Base-by-base conservation (phyloP, 37 sponge, comb jelly and placozoan genomes). In the Axinella damicornis region DNA sequence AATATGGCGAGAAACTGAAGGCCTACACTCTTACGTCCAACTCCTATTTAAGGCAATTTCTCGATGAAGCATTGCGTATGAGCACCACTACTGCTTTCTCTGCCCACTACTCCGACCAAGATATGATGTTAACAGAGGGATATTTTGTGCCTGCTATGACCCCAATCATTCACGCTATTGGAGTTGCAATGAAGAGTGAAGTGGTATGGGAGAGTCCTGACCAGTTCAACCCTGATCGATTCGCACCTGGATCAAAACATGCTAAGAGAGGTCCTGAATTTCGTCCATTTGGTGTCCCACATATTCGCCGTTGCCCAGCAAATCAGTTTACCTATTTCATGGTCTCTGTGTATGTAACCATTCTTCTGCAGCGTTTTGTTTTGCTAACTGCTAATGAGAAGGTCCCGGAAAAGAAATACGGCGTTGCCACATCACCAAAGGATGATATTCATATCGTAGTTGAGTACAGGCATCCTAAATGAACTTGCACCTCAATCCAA, bases 81-180 rank as follows among this genome's bases (percentile, higher is more conserved):
- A 81, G 71, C 38, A 39, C 70, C 15, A 69, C 71, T 22, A 36
- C 53, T 53, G 1, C 33, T 30, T 81, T 81, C 41, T 53, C 70
- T 56, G 82, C 71, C 21, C 71, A 81, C 58, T 69, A 32, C 52
- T 55, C 36, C 6, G 59, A 81, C 52, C 9, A 81, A 41, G 82
- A 81, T 30, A 28, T 65, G 30, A 37, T 53, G 22, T 28, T 62
- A 25, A 38, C 74, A 9, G 76, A 37, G 38, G 85, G 68, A 24
- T 84, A 84, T 54, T 46, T 13, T 63, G 57, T 84, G 22, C 85
- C 85, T 41, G 85, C 85, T 41, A 74, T 65, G 22, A 84, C 85
- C 4, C 85, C 85, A 22, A 84, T 84, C n/a, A 63, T 84, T 24
- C 76, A 74, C 19, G 75, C 76, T n/a, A 25, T 84, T 53, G 76